Percentiles rank a stretch among this genome's conserved stretches.
Conservation (phyloP, 2,113 vertebrate species). For the Hydropotes inermis region DNA sequence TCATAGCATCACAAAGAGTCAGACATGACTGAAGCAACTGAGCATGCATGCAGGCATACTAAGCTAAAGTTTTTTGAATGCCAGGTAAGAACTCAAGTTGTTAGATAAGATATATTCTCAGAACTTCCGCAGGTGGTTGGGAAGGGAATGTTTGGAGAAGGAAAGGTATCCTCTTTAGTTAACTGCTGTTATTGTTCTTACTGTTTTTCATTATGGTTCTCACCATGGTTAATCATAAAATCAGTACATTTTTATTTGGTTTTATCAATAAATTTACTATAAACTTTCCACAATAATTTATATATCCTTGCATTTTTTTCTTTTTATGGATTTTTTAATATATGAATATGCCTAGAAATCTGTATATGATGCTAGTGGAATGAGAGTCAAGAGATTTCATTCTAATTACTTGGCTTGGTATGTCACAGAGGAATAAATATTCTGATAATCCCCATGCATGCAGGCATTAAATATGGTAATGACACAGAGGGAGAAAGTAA, state of each 20-base stretch:
- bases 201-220: neutral
- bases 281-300: neutral
- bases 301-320: neutral
- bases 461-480: neutral
- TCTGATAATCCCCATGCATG: neutral
- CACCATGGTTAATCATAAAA: neutral
- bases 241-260: neutral
- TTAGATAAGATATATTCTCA: neutral
- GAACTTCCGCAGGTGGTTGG: neutral
- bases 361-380: neutral
- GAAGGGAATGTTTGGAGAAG: neutral
- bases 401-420: neutral
- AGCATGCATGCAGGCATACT: neutral
- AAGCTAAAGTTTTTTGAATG: neutral
- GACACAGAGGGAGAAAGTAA: neutral
- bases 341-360: neutral
- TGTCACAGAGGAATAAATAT: neutral
- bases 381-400: neutral
- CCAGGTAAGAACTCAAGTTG: neutral
- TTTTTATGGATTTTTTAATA: neutral
- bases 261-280: neutral
- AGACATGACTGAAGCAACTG: neutral
- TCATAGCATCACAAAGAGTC: neutral
- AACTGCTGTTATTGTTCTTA: neutral
- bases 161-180: neutral